phyloP scores from a whole-genome alignment of 2,888 invertebrate genomes.

The Pyrrhosoma nymphula region DNA sequence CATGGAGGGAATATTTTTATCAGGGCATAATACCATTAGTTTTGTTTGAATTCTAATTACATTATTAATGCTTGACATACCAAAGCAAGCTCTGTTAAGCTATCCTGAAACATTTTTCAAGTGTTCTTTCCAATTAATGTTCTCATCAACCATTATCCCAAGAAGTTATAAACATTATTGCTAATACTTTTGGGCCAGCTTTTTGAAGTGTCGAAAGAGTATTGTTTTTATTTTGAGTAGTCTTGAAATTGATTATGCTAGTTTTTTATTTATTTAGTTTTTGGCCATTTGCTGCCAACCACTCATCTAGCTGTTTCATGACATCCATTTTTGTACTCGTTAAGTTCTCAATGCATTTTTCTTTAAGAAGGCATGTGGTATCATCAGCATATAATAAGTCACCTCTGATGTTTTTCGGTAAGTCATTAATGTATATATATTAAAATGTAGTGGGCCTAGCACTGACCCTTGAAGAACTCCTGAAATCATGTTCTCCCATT shows the following conservation, averaged over 20 bases:
- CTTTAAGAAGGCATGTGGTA: not conserved
- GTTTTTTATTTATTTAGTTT: not conserved
- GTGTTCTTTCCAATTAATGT: not conserved
- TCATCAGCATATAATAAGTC: not conserved
- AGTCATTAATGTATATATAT: constrained; percentile 1
- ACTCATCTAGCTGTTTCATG: not conserved
- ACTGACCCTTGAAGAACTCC: not conserved
- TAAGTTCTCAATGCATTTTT: not conserved
- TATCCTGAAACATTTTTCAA: not conserved
- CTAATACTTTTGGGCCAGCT: not conserved
- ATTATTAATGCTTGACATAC: not conserved
- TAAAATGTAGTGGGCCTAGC: not conserved
- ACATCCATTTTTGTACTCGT: not conserved
- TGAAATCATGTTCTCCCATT: not conserved
- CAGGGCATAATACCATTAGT: too few species aligned
- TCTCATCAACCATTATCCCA: not conserved
- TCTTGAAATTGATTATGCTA: not conserved
- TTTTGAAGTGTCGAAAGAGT: not conserved
- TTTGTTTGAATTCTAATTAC: not conserved
- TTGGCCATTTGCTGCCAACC: constrained; percentile 8
- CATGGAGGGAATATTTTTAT: too few species aligned
- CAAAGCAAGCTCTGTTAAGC: not conserved
- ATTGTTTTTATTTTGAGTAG: not conserved
- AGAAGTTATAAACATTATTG: not conserved
- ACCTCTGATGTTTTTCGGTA: not conserved